Evolutionary conservation across 2,888 invertebrate genomes (phyloP).

Genomic region (Fragum fragum): DNA sequence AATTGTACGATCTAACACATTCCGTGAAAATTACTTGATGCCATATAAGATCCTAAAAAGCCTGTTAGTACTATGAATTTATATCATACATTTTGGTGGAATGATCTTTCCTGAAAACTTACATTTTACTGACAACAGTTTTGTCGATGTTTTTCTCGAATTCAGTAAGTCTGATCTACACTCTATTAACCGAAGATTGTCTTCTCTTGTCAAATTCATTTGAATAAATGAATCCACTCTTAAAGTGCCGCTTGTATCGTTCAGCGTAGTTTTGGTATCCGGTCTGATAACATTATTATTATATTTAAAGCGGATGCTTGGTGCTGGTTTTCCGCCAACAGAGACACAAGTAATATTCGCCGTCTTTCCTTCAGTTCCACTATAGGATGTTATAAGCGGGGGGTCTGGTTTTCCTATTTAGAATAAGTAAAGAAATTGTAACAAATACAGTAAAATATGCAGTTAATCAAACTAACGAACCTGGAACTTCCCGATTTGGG

Average conservation of each 20-base stretch:
- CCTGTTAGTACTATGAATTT: no score
- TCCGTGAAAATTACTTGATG: no score
- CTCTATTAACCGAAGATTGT: neutral
- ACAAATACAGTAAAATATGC: no score
- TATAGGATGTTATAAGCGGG: neutral
- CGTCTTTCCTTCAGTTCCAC: neutral
- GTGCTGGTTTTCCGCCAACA: constrained; percentile 10
- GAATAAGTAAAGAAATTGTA: no score
- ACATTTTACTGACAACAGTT: constrained; percentile 3
- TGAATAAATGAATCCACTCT: constrained; percentile 12
- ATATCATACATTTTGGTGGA: no score
- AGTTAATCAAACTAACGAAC: no score
- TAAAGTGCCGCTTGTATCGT: constrained; percentile 1
- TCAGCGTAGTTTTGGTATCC: neutral
- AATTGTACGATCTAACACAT: no score
- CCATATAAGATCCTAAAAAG: no score
- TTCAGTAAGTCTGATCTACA: neutral
- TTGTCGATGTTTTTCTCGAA: neutral
- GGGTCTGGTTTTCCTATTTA: constrained; percentile 12
- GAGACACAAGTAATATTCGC: constrained; percentile 6
- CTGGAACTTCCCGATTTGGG: no score
- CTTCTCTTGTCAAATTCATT: neutral
- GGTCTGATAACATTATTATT: neutral
- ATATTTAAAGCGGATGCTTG: neutral
- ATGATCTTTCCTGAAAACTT: neutral